Evolutionary conservation across 2,888 invertebrate species (phyloP), one percentile per base, ranked within the genome.

Genomic region (Stictocephala bisonia): DNA sequence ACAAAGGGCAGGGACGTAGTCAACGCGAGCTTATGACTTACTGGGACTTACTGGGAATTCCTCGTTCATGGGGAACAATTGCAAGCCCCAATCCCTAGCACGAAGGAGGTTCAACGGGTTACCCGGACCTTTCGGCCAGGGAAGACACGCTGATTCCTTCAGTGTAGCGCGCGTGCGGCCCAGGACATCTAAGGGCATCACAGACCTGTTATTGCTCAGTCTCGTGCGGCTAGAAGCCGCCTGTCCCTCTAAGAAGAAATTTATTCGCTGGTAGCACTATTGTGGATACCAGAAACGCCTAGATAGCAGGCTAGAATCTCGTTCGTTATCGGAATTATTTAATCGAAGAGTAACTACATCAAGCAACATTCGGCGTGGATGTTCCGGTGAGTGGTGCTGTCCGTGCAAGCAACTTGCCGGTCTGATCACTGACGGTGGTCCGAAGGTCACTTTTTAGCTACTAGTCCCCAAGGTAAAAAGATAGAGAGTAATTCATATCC

Each of bases 311-410:
- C 81, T 80, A 84, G 83, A 83, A 85, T 86, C 85, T 86, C 84
- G 84, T 84, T 86, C 85, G 85, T 86, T 90, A 90, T 88, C 88
- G 88, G 88, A 90, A 90, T 90, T 87, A 90, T n/a, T n/a, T n/a
- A n/a, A n/a, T n/a, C n/a, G n/a, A n/a, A n/a, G n/a, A n/a, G n/a
- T n/a, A n/a, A n/a, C n/a, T n/a, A n/a, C n/a, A n/a, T n/a, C n/a
- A n/a, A n/a, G n/a, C n/a, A n/a, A n/a, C n/a, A n/a, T n/a, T n/a
- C n/a, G n/a, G n/a, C n/a, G n/a, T n/a, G n/a, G n/a, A n/a, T n/a
- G n/a, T n/a, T n/a, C n/a, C n/a, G n/a, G n/a, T n/a, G n/a, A n/a
- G n/a, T n/a, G n/a, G n/a, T n/a, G n/a, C n/a, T n/a, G n/a, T n/a
- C n/a, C n/a, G n/a, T n/a, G n/a, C n/a, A n/a, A n/a, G n/a, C n/a